A percentile compares a stretch with the other conserved stretches of the same genome.
Evolutionary conservation across 2,113 vertebrate species (phyloP).

Genomic region (Seriola rivoliana): DNA sequence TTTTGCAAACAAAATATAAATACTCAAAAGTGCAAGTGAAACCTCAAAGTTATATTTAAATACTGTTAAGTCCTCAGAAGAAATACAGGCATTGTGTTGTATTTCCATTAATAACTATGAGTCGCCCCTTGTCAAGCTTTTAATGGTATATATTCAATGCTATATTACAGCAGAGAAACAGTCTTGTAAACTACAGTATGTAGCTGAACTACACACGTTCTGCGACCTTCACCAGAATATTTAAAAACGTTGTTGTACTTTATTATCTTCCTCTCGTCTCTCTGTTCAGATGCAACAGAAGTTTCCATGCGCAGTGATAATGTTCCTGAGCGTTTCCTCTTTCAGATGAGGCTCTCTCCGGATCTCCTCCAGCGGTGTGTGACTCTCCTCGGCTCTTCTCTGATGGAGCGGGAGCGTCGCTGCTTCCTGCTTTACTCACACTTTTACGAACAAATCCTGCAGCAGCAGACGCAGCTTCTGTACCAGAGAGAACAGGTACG

Average conservation of each 20-base stretch:
- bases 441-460: constrained; percentile 85
- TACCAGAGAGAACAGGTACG: constrained; percentile 79
- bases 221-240: too few relatives aligned
- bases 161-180: too few relatives aligned
- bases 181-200: too few relatives aligned
- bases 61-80: not conserved
- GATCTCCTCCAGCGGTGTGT: constrained; percentile 82
- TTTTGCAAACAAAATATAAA: too few relatives aligned
- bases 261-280: too few relatives aligned
- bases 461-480: constrained; percentile 77
- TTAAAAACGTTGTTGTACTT: too few relatives aligned
- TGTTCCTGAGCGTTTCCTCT: not conserved
- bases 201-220: too few relatives aligned
- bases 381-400: constrained; percentile 75
- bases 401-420: constrained; percentile 81
- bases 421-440: constrained; percentile 84
- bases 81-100: too few relatives aligned
- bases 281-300: not conserved
- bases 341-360: constrained; percentile 78
- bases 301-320: not conserved
- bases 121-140: too few relatives aligned
- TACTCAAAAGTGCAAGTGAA: too few relatives aligned
- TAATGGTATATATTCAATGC: too few relatives aligned
- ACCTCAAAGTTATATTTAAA: not conserved
- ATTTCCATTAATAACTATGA: too few relatives aligned